Conservation (phyloP, 30 jellyfish, hydroid and myxozoan species). For the Hydractinia echinata region DNA sequence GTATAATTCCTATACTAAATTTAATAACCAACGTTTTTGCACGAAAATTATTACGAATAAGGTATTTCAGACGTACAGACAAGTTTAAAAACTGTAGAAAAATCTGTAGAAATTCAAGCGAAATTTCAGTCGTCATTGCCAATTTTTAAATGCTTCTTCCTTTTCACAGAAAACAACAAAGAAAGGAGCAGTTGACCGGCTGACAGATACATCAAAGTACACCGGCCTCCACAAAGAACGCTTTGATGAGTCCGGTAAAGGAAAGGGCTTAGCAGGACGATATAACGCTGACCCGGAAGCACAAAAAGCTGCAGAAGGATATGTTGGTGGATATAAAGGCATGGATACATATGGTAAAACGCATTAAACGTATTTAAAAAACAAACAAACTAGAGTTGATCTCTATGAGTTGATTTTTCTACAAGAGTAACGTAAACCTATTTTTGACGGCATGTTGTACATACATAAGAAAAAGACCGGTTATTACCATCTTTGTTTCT, state of each 20-base stretch:
- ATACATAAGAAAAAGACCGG: too few species aligned
- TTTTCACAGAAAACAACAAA: slow-evolving; percentile 56
- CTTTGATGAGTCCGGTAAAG: slow-evolving; percentile 91
- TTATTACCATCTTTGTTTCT: too few species aligned
- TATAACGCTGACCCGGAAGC: slow-evolving; percentile 34
- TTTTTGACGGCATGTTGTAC: too few species aligned
- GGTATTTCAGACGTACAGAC: neutral
- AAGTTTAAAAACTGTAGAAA: neutral
- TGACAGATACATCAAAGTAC: slow-evolving; percentile 91
- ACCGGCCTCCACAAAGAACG: slow-evolving; percentile 94
- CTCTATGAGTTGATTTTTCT: too few species aligned
- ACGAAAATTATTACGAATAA: neutral
- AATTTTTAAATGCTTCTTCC: neutral
- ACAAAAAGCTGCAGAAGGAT: slow-evolving; percentile 68
- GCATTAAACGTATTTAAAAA: slow-evolving; percentile 18
- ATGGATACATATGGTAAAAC: slow-evolving; percentile 69
- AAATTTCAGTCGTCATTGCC: neutral
- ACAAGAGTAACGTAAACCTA: too few species aligned
- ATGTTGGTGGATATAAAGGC: slow-evolving; percentile 89
- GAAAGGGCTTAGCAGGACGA: slow-evolving; percentile 95
- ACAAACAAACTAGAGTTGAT: too few species aligned
- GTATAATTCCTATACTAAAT: too few species aligned
- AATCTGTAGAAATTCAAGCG: neutral
- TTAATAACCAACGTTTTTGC: neutral
- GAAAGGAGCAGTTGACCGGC: slow-evolving; percentile 89